phyloP scores from a whole-genome alignment of 1,140 invertebrate species.

The Bombus picipes region DNA sequence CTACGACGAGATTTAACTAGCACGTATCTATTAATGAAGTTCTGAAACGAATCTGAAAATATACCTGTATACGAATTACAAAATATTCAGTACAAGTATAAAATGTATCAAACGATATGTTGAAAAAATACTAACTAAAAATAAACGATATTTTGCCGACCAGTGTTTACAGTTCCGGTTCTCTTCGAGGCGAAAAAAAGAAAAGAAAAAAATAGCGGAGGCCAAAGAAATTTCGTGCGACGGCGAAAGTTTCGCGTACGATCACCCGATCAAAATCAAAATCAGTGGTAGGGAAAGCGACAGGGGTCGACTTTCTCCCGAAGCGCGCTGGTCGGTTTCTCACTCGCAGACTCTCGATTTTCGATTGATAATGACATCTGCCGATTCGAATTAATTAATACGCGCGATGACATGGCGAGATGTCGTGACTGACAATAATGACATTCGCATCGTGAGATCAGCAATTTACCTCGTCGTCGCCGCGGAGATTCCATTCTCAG shows the following conservation, averaged over 20 bases:
- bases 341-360: constrained; percentile 35
- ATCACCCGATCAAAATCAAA: neutral
- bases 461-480: neutral
- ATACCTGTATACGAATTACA: neutral
- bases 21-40: no score
- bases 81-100: neutral
- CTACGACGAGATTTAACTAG: no score
- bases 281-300: neutral
- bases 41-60: neutral
- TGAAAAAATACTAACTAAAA: neutral
- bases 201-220: neutral
- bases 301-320: constrained; percentile 22
- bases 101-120: neutral
- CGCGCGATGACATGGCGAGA: constrained; percentile 15
- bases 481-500: constrained; percentile 38
- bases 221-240: neutral
- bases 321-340: neutral
- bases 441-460: constrained; percentile 24
- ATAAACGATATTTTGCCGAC: neutral
- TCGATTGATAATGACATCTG: neutral
- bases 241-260: neutral
- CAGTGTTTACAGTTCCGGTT: neutral
- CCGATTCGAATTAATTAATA: constrained; percentile 35
- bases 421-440: constrained; percentile 16
- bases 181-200: neutral